A percentile compares a stretch with the other conserved stretches of the same genome.
These are phyloP conservation scores for Martes martes DNA, from an alignment of 2,113 vertebrate genomes.

Conservation along the genomic window DNA sequence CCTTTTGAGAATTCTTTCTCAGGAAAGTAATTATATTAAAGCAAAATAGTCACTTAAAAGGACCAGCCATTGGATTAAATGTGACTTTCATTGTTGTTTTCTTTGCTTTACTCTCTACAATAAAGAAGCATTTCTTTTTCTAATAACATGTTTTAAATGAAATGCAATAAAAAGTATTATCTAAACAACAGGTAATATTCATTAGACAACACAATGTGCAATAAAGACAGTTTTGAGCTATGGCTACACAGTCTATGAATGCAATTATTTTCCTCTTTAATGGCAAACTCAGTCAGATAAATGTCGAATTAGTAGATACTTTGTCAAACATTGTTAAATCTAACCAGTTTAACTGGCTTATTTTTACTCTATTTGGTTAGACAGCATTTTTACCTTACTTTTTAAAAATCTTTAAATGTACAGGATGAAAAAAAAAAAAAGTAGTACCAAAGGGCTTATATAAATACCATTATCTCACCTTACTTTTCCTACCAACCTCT, in stretches of 20 bases:
- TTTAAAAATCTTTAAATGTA: neutral
- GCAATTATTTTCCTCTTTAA: constrained; percentile 29
- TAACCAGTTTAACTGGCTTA: neutral
- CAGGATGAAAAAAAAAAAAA: neutral
- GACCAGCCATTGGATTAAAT: neutral
- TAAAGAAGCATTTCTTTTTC: constrained; percentile 18
- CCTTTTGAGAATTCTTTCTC: neutral
- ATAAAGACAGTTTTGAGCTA: constrained; percentile 20
- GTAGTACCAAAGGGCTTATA: neutral
- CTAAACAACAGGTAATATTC: constrained; percentile 24
- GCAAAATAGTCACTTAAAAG: neutral
- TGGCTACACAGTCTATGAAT: neutral
- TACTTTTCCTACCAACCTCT: neutral
- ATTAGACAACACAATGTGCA: neutral
- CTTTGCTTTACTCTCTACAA: neutral
- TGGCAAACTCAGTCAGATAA: constrained; percentile 3
- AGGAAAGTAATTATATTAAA: constrained; percentile 4
- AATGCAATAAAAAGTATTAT: constrained; percentile 19
- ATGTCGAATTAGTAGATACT: neutral
- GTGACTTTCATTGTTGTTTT: neutral
- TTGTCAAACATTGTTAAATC: neutral
- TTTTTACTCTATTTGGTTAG: neutral
- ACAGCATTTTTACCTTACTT: neutral
- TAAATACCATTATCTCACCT: neutral
- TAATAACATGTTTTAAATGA: constrained; percentile 12